Percentiles rank a stretch among this genome's conserved stretches.
These are phyloP conservation scores for Camponotus fellah DNA, from an alignment of 2,888 invertebrate genomes.

Conservation along the genomic window DNA sequence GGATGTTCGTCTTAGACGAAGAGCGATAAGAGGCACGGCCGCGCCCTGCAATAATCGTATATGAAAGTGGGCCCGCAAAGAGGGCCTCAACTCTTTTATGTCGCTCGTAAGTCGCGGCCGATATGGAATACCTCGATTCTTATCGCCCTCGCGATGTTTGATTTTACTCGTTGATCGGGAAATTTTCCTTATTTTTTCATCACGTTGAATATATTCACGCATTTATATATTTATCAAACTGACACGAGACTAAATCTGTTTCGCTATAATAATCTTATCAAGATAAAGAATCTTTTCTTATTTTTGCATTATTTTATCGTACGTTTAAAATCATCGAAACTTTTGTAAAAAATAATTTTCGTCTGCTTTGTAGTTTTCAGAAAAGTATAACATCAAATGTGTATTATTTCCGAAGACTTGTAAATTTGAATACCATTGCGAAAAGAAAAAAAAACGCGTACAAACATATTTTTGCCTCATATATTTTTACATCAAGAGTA, in stretches of 20 bases:
- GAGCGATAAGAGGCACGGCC: constrained; percentile 44
- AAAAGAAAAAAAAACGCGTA: not conserved
- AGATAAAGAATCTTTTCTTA: not conserved
- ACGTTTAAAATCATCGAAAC: constrained; percentile 21
- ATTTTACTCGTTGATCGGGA: constrained; percentile 15
- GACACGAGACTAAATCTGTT: not conserved
- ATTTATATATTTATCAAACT: constrained; percentile 7
- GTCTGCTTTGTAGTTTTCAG: constrained; percentile 1
- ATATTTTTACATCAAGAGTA: not conserved
- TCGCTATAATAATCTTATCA: not conserved
- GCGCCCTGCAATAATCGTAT: constrained; percentile 58
- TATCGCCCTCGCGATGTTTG: not conserved
- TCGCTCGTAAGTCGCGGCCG: constrained; percentile 62
- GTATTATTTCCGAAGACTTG: not conserved
- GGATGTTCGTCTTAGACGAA: constrained; percentile 60
- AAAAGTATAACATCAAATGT: not conserved
- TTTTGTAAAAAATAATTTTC: constrained; percentile 30
- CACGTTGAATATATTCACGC: not conserved
- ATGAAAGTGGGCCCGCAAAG: constrained; percentile 63
- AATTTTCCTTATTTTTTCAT: not conserved
- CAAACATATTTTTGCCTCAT: constrained; percentile 1
- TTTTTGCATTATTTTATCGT: constrained; percentile 8
- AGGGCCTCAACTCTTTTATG: constrained; percentile 67
- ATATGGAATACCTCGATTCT: constrained; percentile 52
- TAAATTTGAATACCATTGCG: not conserved